Percentiles rank a stretch among this genome's conserved stretches.
Conservation (phyloP, 2,113 vertebrate species). For the Dryoscopus gambensis region DNA sequence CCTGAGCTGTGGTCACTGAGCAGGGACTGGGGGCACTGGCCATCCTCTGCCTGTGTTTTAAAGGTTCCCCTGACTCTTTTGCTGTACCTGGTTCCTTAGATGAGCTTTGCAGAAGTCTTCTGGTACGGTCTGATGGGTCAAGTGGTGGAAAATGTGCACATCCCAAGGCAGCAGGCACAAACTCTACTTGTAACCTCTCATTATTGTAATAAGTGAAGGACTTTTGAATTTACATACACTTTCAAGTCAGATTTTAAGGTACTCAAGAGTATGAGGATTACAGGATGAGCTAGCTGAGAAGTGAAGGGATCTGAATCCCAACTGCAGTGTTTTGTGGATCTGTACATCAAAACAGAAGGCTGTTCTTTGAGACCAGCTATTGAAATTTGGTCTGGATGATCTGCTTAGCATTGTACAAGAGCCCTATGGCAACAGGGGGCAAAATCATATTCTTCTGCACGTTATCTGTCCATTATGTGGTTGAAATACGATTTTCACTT, state of each 20-base stretch:
- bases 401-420: neutral
- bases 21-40: neutral
- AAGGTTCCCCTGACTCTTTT: neutral
- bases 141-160: neutral
- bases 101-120: neutral
- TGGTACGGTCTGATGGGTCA: neutral
- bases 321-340: neutral
- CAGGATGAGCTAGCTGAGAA: neutral
- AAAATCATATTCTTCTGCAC: neutral
- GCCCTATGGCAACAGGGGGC: neutral
- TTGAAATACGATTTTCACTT: neutral
- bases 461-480: neutral
- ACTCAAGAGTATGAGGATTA: neutral
- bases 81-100: neutral
- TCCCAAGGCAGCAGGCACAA: neutral
- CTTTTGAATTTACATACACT: neutral
- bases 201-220: neutral
- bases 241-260: neutral
- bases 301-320: neutral
- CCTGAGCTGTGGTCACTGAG: neutral
- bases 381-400: neutral
- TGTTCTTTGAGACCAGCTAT: neutral
- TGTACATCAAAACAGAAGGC: neutral
- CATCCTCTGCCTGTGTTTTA: neutral
- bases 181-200: neutral